Base-by-base conservation (phyloP, 2,888 invertebrate species). In the Leptopilina drosophilae region DNA sequence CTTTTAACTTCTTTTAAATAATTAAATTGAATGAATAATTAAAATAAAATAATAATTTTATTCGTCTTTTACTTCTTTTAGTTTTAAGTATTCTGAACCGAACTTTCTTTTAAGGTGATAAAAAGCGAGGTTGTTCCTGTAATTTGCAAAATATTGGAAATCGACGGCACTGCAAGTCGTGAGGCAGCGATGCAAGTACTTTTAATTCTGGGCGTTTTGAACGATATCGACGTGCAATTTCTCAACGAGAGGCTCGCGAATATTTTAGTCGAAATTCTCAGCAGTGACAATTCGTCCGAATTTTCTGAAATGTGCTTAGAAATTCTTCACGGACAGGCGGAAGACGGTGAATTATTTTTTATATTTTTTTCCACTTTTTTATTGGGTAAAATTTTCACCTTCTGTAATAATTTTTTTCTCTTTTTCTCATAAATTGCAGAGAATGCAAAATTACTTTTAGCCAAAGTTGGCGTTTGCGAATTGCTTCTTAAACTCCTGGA, bases 251-350 rank as follows among this genome's bases (percentile, higher is more conserved):
- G 93, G 66, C 90, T 95, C 3, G 94, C 94, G 83, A 93, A 92
- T 80, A 92, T 93, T 66, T 92, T 96, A 46, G 93, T 96, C 4
- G 93, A 94, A 82, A 94, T 96, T 76, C 91, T 96, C 80, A 94
- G 94, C 80, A 94, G 94, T 78, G 95, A 96, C 0, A 93, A 94
- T 33, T 95, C 95, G 88, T 93, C 95, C 46, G 96, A 96, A 89
- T 93, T 96, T 83, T 95, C 95, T 6, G 95, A 96, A 89, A 92
- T 95, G 88, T 96, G 96, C 91, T 93, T 97, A 84, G 96, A 96
- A 87, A 93, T 96, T 87, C 93, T 97, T 84, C 95, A 95, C 90
- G 94, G 94, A 80, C 96, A 96, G 91, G 95, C 95, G 76, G 96
- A 96, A 90, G 95, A 95, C 92, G 95, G 95, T 95, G 92, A 75